phyloP scores from a whole-genome alignment of 2,113 vertebrate species.

The Asarcornis scutulata region DNA sequence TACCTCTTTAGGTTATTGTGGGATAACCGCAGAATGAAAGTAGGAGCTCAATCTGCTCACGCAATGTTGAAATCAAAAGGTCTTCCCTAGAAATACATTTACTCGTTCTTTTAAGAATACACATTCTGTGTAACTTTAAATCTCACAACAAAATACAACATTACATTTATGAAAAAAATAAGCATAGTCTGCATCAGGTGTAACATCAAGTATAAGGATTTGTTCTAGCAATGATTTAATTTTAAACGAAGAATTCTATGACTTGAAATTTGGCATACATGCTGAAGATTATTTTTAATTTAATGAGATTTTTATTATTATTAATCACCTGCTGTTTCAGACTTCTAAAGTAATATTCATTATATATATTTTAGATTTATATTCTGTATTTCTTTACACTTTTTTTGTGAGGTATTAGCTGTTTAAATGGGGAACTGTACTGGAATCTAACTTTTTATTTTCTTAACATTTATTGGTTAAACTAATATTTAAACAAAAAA shows the following conservation, averaged over 20 bases:
- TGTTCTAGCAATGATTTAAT: background rate
- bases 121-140: background rate
- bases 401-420: background rate
- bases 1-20: constrained; percentile 4
- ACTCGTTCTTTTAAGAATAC: background rate
- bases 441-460: background rate
- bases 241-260: constrained; percentile 12
- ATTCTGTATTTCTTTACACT: background rate
- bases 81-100: constrained; percentile 8
- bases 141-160: background rate
- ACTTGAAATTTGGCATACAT: constrained; percentile 18
- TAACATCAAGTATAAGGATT: background rate
- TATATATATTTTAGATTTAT: background rate
- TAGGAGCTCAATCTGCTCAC: background rate
- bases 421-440: background rate
- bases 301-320: background rate
- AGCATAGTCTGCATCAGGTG: background rate
- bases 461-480: background rate
- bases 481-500: background rate
- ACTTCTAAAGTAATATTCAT: background rate
- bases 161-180: background rate
- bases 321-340: background rate
- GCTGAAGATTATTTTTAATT: constrained; percentile 18
- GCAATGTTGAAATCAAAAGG: background rate
- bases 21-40: background rate